Base-by-base conservation (phyloP, 2,797 vertebrate species). In the Graptemys geographica region DNA sequence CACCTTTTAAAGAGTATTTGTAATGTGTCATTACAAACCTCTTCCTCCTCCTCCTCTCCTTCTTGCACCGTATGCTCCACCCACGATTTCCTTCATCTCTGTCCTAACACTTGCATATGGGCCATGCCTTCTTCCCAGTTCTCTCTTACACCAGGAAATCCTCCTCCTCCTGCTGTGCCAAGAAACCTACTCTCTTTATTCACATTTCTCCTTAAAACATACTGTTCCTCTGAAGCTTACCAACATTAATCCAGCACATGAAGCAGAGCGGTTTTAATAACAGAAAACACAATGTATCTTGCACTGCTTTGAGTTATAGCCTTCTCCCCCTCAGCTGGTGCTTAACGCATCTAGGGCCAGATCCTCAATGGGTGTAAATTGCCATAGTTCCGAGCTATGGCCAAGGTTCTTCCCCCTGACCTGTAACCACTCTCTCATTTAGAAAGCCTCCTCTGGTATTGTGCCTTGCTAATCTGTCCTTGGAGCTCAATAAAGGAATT, bases 401-500 rank as follows among this genome's bases (percentile, higher is more conserved):
- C 55, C 59, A 62, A 91, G 81, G 69, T 84, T n/a, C 74, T 2
- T 2, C 53, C 93, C 78, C 90, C n/a, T 80, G 85, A 0, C 0
- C 49, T 81, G 78, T 53, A 13, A 41, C 10, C 19, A 37, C 56
- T 41, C 5, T 84, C 72, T 86, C 13, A 72, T 21, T 27, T 3
- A 57, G 78, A 5, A 87, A 81, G 62, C n/a, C 8, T 84, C 83
- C 92, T n/a, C 78, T 10, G 0, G 13, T 47, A 28, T 55, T 59
- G 72, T 7, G 52, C 23, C 8, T 33, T 87, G 88, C 47, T 86
- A 94, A 87, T 62, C 1, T 86, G 21, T 76, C 94, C 92, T 49
- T 33, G 82, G 76, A 59, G 85, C 52, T 41, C 82, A 91, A 83
- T 15, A 96, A 96, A 94, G 91, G 91, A 91, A 94, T 95, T 76